Percentiles rank a stretch among this genome's conserved stretches.
Conservation (phyloP, 2,113 vertebrate species). For the Propithecus coquereli region DNA sequence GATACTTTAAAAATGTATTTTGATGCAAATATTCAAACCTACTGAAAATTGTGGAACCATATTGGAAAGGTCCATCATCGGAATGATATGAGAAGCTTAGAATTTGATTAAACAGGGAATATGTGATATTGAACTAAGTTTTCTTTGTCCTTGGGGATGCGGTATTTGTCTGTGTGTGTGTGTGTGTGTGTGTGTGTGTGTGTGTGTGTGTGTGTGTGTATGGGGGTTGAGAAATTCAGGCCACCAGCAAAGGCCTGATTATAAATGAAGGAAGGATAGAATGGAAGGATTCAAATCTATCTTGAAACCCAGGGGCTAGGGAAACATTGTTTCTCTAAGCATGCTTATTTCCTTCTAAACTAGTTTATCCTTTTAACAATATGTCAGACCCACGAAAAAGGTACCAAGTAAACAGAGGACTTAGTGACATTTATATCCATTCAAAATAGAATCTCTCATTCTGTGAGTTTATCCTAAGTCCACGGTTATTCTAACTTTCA, state of each 20-base stretch:
- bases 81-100: background rate
- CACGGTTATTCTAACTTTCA: background rate
- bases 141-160: background rate
- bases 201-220: background rate
- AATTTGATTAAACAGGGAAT: background rate
- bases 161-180: background rate
- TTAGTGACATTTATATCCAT: accelerated
- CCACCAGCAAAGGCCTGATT: background rate
- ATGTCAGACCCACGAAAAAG: background rate
- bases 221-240: background rate
- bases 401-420: background rate
- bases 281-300: background rate
- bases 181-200: background rate
- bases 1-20: background rate
- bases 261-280: background rate
- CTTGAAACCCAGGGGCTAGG: background rate
- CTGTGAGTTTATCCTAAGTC: background rate
- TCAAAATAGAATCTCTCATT: background rate
- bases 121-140: background rate
- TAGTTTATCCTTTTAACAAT: background rate
- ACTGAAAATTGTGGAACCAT: background rate
- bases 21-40: background rate
- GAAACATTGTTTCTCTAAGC: background rate
- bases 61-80: background rate
- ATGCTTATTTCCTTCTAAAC: background rate